Conservation (phyloP, 2,113 vertebrate species). For the Cheirogaleus medius region DNA sequence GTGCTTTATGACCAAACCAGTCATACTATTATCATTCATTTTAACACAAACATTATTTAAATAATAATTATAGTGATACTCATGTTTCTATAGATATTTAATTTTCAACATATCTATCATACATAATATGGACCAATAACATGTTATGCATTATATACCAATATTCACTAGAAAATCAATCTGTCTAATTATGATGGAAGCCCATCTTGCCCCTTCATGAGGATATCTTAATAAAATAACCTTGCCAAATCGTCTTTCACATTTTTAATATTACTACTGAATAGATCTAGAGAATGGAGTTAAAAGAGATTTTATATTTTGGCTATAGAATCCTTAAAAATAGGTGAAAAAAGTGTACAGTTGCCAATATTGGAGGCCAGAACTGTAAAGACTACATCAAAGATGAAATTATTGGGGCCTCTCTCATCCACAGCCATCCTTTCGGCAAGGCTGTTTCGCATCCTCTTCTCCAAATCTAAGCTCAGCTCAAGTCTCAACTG, state of each 20-base stretch:
- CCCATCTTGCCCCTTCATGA: not conserved
- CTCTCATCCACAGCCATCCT: too few relatives aligned
- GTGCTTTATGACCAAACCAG: not conserved
- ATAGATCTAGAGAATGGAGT: not conserved
- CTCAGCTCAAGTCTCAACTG: accelerated
- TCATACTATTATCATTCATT: not conserved
- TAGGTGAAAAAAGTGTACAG: not conserved
- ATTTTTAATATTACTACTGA: not conserved
- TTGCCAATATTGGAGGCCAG: not conserved
- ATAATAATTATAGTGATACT: not conserved
- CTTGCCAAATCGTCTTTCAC: not conserved
- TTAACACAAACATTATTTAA: not conserved
- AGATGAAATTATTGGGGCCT: not conserved
- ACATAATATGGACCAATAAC: not conserved
- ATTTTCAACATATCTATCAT: not conserved
- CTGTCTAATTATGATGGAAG: not conserved
- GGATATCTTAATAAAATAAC: not conserved
- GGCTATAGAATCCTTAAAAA: not conserved
- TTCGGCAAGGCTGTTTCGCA: not conserved
- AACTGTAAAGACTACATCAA: not conserved
- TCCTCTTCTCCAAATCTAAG: not conserved
- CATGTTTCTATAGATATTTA: not conserved
- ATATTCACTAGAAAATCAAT: constrained; percentile 1
- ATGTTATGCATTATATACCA: not conserved
- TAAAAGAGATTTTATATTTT: not conserved